Conservation (phyloP, 2,797 vertebrate species). For the Bufotes viridis region DNA sequence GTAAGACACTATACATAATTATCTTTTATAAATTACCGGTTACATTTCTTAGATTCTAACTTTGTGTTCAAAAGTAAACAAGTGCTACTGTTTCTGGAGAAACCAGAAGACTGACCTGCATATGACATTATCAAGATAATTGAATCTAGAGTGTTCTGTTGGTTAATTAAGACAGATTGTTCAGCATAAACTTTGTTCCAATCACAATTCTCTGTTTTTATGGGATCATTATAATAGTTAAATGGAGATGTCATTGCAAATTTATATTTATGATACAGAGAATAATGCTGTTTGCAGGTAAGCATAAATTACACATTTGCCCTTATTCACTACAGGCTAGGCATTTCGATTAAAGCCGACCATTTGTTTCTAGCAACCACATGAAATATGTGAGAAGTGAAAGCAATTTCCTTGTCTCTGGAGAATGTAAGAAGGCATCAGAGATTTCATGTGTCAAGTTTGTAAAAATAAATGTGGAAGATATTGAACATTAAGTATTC, state of each 20-base stretch:
- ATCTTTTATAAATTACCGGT: constrained; percentile 38
- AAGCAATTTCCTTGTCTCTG: constrained; percentile 34
- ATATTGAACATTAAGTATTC: constrained; percentile 37
- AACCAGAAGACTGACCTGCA: constrained; percentile 34
- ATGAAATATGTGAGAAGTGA: constrained; percentile 41
- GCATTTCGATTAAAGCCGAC: constrained; percentile 42
- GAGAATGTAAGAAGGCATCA: constrained; percentile 32
- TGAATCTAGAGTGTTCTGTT: constrained; percentile 20
- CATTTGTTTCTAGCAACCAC: constrained; percentile 41
- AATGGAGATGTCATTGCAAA: constrained; percentile 28
- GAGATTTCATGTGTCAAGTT: constrained; percentile 38
- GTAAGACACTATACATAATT: constrained; percentile 7
- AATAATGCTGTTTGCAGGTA: constrained; percentile 37
- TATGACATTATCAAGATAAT: constrained; percentile 47
- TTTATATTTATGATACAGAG: constrained; percentile 37
- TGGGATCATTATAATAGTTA: constrained; percentile 7
- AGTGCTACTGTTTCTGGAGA: constrained; percentile 42
- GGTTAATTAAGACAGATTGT: constrained; percentile 53
- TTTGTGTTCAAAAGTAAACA: constrained; percentile 47
- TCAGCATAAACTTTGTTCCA: constrained; percentile 17
- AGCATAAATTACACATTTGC: constrained; percentile 44
- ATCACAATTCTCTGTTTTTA: constrained; percentile 22
- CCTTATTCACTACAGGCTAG: constrained; percentile 11
- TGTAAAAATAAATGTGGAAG: constrained; percentile 27
- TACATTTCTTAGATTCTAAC: constrained; percentile 40